These are phyloP conservation scores for Carcina quercana DNA, from an alignment of 2,888 invertebrate species.

Conservation along the genomic window DNA sequence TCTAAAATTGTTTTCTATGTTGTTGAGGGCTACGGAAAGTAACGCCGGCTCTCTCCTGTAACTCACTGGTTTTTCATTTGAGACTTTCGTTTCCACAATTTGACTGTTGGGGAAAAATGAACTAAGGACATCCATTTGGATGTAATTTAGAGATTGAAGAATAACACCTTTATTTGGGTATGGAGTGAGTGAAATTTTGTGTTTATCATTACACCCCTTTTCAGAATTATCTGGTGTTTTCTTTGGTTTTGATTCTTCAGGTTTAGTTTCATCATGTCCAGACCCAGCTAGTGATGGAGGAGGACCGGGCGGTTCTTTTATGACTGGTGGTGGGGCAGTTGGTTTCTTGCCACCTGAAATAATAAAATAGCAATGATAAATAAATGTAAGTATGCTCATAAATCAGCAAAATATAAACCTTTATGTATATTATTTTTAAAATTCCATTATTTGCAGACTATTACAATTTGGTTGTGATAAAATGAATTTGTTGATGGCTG, in stretches of 20 bases:
- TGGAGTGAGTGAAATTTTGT: conserved; percentile 32
- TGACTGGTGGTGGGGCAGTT: conserved; percentile 22
- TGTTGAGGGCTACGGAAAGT: conserved; percentile 46
- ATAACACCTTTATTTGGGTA: conserved; percentile 62
- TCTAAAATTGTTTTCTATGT: conserved; percentile 61
- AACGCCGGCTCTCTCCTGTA: conserved; percentile 43
- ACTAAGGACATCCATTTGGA: conserved; percentile 67
- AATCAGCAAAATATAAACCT: no score
- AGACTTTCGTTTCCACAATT: conserved; percentile 11
- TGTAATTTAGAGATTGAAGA: conserved; percentile 62
- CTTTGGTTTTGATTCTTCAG: conserved; percentile 1
- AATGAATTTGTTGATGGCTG: no score
- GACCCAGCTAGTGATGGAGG: conserved; percentile 18
- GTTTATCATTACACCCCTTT: no score
- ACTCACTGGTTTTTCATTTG: conserved; percentile 25
- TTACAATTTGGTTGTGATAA: no score
- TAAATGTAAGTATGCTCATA: no score
- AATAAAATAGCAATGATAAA: not conserved
- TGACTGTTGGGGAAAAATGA: conserved; percentile 42
- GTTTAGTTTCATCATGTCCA: no score
- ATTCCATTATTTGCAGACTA: no score
- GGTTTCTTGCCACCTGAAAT: conserved; percentile 40
- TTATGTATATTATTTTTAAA: no score
- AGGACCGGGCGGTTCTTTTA: conserved; percentile 20
- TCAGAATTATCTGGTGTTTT: not conserved